Conservation (phyloP, 2,113 vertebrate genomes). For the Alaudala cheleensis region DNA sequence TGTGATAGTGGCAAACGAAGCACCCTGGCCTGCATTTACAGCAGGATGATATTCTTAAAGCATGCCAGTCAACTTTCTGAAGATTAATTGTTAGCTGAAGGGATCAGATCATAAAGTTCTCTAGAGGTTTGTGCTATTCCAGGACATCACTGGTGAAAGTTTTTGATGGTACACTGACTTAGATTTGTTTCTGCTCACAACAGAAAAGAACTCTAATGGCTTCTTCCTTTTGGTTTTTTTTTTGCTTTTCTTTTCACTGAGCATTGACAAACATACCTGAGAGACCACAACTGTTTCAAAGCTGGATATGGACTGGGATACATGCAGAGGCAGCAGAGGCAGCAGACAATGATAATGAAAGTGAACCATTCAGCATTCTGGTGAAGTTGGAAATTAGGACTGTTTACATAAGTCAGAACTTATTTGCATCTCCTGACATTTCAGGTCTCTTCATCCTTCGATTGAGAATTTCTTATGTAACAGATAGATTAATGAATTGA, state of each 20-base stretch:
- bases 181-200: not conserved
- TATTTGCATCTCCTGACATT: slow-evolving; percentile 38
- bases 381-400: not conserved
- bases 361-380: not conserved
- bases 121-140: not conserved
- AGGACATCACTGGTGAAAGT: not conserved
- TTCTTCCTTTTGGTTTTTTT: not conserved
- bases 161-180: not conserved
- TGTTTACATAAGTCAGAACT: not conserved
- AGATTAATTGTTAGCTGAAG: not conserved
- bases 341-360: not conserved
- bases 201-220: not conserved
- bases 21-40: not conserved
- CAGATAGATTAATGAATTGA: not conserved
- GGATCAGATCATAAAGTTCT: not conserved
- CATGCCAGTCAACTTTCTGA: not conserved
- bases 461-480: not conserved
- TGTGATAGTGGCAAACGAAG: not conserved
- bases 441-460: not conserved
- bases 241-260: not conserved
- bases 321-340: not conserved
- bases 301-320: not conserved
- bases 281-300: not conserved
- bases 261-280: not conserved
- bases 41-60: not conserved